Evolutionary conservation across 1,140 invertebrate genomes (phyloP).

Genomic region (Drosophila pandora): DNA sequence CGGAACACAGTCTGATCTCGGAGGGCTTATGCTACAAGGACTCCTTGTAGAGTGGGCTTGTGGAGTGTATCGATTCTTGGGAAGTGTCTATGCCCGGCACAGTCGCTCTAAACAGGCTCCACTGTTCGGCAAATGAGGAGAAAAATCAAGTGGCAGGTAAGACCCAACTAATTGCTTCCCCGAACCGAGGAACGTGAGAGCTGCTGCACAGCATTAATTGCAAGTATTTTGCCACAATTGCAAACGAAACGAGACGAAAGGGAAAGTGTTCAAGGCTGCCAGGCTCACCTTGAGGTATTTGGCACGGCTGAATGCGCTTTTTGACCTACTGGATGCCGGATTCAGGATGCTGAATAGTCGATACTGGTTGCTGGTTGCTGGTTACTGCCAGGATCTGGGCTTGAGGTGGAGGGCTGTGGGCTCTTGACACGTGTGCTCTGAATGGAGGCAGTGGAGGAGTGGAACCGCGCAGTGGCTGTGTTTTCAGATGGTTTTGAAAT

Average conservation of each 20-base stretch:
- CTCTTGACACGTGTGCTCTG: conserved; percentile 54
- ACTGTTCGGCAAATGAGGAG: conserved; percentile 5
- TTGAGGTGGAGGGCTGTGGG: neutral
- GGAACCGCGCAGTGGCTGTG: conserved; percentile 21
- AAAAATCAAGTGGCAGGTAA: conserved; percentile 20
- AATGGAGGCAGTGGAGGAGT: conserved; percentile 25
- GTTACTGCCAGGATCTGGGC: neutral
- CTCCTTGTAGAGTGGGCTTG: no score
- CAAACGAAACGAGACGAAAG: conserved; percentile 24
- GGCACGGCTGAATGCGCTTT: conserved; percentile 69
- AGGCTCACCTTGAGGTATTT: conserved; percentile 28
- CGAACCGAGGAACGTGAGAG: conserved; percentile 25
- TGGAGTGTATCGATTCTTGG: no score
- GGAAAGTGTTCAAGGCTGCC: conserved; percentile 7
- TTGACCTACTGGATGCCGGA: conserved; percentile 45
- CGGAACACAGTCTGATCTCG: neutral
- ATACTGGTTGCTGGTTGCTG: neutral
- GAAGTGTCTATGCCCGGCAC: no score
- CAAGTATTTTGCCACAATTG: conserved; percentile 42
- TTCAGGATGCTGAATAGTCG: neutral
- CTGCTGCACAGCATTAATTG: conserved; percentile 48
- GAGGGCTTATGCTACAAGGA: neutral
- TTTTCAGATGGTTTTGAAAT: conserved; percentile 37
- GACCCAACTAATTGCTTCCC: conserved; percentile 48
- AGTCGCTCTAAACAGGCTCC: no score